Percentiles rank a stretch among this genome's conserved stretches.
Conservation (phyloP, 35 echinoderm and acorn worm species). For the Hemicentrotus pulcherrimus region DNA sequence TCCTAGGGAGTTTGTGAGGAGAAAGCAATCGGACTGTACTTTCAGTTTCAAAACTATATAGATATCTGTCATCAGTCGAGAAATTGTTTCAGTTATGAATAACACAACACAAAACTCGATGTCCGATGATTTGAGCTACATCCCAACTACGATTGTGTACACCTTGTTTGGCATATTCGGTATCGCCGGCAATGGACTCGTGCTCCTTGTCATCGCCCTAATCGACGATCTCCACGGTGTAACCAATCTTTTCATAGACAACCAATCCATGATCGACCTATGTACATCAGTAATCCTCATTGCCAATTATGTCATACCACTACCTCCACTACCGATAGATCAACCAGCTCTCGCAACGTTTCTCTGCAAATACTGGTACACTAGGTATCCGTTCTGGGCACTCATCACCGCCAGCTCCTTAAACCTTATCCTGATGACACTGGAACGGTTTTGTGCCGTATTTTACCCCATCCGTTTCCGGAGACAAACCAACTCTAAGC, state of each 20-base stretch:
- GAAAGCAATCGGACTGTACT: no score
- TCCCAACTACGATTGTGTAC: not conserved
- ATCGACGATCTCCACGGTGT: not conserved
- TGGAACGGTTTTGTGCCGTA: constrained; percentile 72
- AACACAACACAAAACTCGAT: not conserved
- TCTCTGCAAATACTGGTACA: constrained; percentile 66
- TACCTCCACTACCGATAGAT: not conserved
- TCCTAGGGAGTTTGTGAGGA: no score
- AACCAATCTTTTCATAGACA: constrained; percentile 69
- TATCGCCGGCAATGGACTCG: constrained; percentile 53
- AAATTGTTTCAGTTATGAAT: not conserved
- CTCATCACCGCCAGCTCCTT: constrained; percentile 56
- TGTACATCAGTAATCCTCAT: constrained; percentile 58
- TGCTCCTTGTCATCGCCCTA: constrained; percentile 32
- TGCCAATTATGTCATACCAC: constrained; percentile 28
- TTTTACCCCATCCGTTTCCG: constrained; percentile 53
- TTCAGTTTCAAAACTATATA: no score
- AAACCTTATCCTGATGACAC: constrained; percentile 66
- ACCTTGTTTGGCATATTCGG: constrained; percentile 41
- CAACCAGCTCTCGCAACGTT: constrained; percentile 33
- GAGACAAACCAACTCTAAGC: not conserved
- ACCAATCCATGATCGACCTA: constrained; percentile 78
- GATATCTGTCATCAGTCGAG: not conserved
- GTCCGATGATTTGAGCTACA: not conserved
- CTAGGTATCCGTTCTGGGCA: constrained; percentile 70